A percentile compares a stretch with the other conserved stretches of the same genome.
phyloP scores from a whole-genome alignment of 2,113 vertebrate genomes.

The Spizaetus ornatus region DNA sequence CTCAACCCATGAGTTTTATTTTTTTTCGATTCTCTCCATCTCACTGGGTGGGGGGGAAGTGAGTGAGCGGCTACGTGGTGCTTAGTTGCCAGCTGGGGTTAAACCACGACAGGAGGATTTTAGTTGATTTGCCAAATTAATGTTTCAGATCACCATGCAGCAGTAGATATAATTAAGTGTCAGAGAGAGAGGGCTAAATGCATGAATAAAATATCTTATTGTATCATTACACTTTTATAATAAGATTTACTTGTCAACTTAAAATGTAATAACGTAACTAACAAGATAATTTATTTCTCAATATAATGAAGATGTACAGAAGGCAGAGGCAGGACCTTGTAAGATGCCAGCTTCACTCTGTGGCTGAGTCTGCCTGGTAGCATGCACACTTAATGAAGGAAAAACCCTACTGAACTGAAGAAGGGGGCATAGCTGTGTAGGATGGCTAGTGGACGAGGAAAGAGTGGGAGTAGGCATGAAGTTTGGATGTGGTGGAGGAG shows the following conservation, averaged over 20 bases:
- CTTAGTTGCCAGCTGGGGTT: no score
- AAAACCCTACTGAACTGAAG: not conserved
- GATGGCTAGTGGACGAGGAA: not conserved
- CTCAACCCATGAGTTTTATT: no score
- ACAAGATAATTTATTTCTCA: slow-evolving; percentile 58
- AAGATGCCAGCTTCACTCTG: slow-evolving; percentile 25
- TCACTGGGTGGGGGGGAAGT: no score
- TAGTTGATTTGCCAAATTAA: slow-evolving; percentile 54
- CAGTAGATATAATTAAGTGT: slow-evolving; percentile 64
- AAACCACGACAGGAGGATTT: not conserved
- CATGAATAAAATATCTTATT: slow-evolving; percentile 54
- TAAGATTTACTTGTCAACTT: slow-evolving; percentile 72
- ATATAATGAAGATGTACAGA: slow-evolving; percentile 31
- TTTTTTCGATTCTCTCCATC: no score
- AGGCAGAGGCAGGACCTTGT: slow-evolving; percentile 26
- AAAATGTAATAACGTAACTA: slow-evolving; percentile 52
- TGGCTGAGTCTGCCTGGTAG: not conserved
- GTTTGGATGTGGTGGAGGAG: not conserved
- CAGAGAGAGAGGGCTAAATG: slow-evolving; percentile 18
- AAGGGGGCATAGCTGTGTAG: not conserved
- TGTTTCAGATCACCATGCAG: slow-evolving; percentile 36
- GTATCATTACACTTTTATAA: slow-evolving; percentile 60
- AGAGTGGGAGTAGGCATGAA: not conserved
- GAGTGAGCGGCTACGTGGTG: no score
- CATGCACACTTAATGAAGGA: not conserved